Evolutionary conservation across 2,113 vertebrate genomes (phyloP), one percentile per base, ranked within the genome.

Genomic region (Glareola pratincola): DNA sequence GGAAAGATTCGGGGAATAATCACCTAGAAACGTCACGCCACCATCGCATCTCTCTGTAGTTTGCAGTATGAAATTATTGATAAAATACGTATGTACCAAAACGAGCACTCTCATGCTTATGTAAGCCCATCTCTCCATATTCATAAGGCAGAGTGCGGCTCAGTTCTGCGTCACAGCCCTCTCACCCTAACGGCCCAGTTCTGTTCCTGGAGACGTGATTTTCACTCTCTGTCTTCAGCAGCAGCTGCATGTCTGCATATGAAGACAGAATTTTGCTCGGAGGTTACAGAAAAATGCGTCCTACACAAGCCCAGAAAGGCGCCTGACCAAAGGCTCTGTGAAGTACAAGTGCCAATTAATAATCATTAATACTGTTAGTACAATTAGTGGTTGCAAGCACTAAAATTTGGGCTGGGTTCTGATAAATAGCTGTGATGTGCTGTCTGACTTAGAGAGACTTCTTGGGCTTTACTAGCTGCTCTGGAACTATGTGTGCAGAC

Each of bases 81-180:
- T 97, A 78, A 97, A 97, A 97, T 97, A 95, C 96, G 94, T 83
- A 94, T 97, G 92, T 53, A 32, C 68, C 64, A 64, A 76, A 88
- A 92, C 1, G n/a, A 94, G 86, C 37, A 5, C 73, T 96, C 76
- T 92, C 90, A 93, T 91, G 88, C 93, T 97, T 97, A 95, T 26
- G 17, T 95, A 95, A 95, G 83, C 88, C 30, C 43, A 12, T 29
- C 41, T 41, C 45, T 96, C 51, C 84, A 88, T 97, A 95, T 95
- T 96, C 77, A 93, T 94, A 39, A 88, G 91, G 78, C 79, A 71
- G 66, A 75, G 76, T 0, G 2, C 3, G 11, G 64, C 91, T 39
- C 54, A 10, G 84, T 8, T 89, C 87, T 91, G 87, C 71, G 4
- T 96, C 96, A 90, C 64, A 75, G 12, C 92, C 87, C 91, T 95